phyloP scores from a whole-genome alignment of 1,140 invertebrate species.

The Homarus americanus region DNA sequence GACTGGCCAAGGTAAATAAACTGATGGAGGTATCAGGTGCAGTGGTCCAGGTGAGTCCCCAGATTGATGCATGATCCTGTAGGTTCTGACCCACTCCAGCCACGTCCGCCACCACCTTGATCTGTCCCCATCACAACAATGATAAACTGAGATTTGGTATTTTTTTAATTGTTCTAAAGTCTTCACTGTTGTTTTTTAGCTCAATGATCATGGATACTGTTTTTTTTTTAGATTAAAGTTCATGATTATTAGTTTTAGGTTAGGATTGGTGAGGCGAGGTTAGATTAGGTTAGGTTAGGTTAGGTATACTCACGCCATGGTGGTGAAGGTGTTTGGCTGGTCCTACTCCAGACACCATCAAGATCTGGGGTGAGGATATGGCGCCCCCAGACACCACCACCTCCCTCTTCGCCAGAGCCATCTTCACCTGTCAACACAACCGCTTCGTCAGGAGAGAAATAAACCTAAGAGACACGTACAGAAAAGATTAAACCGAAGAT shows the following conservation, averaged over 20 bases:
- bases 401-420: constrained; percentile 69
- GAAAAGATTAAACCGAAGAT: no score
- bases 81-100: constrained; percentile 80
- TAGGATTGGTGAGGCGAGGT: no score
- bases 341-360: constrained; percentile 82
- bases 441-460: no score
- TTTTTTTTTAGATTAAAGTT: no score
- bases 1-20: constrained; percentile 35
- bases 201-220: no score
- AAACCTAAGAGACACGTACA: no score
- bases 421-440: constrained; percentile 1
- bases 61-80: constrained; percentile 78
- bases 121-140: no score
- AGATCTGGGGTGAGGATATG: constrained; percentile 82
- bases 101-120: constrained; percentile 78
- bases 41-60: constrained; percentile 50
- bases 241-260: no score
- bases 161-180: no score
- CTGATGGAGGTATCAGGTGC: constrained; percentile 26
- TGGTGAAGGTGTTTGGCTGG: constrained; percentile 79
- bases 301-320: constrained; percentile 78
- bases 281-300: no score
- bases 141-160: no score
- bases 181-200: no score
- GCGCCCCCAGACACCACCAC: constrained; percentile 81